Evolutionary conservation across 92 coral and sea anemone genomes (phyloP).

Genomic region (Epizoanthus rinbou): DNA sequence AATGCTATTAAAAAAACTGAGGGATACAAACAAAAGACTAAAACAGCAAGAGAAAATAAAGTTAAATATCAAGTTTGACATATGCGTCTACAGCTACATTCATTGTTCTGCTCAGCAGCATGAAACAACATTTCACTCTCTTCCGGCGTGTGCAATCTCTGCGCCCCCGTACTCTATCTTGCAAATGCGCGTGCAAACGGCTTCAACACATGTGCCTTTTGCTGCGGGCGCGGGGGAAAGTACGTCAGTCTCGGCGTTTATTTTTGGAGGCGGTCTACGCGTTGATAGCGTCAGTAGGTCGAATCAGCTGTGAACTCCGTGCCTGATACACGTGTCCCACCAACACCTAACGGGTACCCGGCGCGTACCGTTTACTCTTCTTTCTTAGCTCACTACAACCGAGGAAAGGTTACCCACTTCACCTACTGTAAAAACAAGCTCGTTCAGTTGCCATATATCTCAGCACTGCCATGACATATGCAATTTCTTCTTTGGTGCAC

Average conservation of each 20-base stretch:
- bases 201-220: too few species aligned
- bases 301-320: not conserved
- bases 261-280: not conserved
- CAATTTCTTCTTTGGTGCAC: not conserved
- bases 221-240: too few species aligned
- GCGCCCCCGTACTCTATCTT: too few species aligned
- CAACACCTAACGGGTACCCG: not conserved
- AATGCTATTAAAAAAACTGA: too few species aligned
- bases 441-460: not conserved
- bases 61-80: too few species aligned
- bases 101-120: too few species aligned
- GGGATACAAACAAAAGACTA: too few species aligned
- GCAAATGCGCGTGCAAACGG: too few species aligned
- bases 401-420: not conserved
- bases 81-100: too few species aligned
- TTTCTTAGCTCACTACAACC: not conserved
- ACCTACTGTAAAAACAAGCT: not conserved
- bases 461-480: not conserved
- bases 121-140: too few species aligned
- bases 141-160: too few species aligned
- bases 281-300: not conserved
- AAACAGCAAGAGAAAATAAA: too few species aligned
- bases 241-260: not conserved
- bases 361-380: not conserved
- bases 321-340: conserved; percentile 2